These are phyloP conservation scores for Thamnophis elegans DNA, from an alignment of 2,797 vertebrate species.

Conservation along the genomic window DNA sequence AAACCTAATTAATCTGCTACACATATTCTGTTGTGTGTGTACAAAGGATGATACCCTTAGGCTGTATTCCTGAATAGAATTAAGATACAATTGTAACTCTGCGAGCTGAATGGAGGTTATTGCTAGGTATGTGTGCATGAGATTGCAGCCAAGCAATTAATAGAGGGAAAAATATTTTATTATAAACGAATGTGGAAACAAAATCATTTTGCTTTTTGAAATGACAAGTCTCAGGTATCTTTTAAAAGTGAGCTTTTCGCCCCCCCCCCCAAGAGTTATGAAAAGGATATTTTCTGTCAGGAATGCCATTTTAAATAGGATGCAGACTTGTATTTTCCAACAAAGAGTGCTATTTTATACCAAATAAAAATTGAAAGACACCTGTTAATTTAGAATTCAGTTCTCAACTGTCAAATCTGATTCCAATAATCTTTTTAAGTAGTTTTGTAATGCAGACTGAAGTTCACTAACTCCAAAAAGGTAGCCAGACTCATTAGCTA, in stretches of 20 bases:
- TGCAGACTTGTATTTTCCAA: constrained; percentile 64
- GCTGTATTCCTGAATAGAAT: neutral
- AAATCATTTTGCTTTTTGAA: constrained; percentile 50
- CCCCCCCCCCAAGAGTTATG: constrained; percentile 34
- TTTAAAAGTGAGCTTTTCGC: constrained; percentile 34
- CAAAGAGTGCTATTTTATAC: constrained; percentile 68
- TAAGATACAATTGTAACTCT: neutral
- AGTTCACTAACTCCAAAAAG: constrained; percentile 70
- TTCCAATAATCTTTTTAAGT: constrained; percentile 65
- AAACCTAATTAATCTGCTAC: neutral
- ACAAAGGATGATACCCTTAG: neutral
- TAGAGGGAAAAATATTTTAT: constrained; percentile 71
- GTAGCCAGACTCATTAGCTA: constrained; percentile 68
- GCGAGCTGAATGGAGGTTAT: neutral
- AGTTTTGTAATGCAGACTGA: constrained; percentile 73
- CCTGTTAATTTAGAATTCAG: constrained; percentile 74
- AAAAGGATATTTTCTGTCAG: constrained; percentile 56
- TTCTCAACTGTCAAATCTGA: constrained; percentile 73
- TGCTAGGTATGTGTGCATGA: no score
- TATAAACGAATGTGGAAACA: constrained; percentile 59
- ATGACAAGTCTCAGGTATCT: constrained; percentile 49
- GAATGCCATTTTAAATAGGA: constrained; percentile 65
- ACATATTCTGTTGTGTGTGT: neutral
- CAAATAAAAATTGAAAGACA: constrained; percentile 78
- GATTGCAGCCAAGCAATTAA: constrained; percentile 61